Base-by-base conservation (phyloP, 2,888 invertebrate species). In the Acrobasis consociella region DNA sequence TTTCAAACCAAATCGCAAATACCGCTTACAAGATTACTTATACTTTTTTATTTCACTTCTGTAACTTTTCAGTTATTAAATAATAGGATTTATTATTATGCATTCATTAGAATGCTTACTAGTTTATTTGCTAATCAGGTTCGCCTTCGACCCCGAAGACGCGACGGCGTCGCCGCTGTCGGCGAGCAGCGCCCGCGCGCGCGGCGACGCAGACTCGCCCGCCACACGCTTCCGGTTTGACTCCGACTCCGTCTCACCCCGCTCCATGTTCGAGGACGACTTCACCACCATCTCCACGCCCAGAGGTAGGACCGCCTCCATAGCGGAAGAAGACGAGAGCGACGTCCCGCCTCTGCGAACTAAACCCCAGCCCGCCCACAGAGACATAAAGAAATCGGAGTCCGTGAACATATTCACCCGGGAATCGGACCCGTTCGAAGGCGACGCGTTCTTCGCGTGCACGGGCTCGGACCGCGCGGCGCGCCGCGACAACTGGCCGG, bases 401-500 rank as follows among this genome's bases (percentile, higher is more conserved):
- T 97, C 97, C 5, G 96, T 97, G 9, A 97, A 97, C 85, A 98
- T 98, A 74, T 98, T 98, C 87, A 95, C 96, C 5, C 94, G 96
- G 60, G 97, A 97, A 77, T 94, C 94, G 55, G 97, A 98, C 88
- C 98, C 98, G 1, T 98, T 98, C 78, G 97, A 97, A 72, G 96
- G 96, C 62, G 97, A 97, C 73, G 97, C 97, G 71, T 97, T 97
- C 87, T 98, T 98, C 80, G 95, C 94, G 11, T 90, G 91, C 69
- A 91, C 93, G 0, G 92, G 93, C 0, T 91, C 93, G 0, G 93
- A 91, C 63, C 78, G 89, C 9, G 92, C 81, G 1, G 93, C 93
- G 49, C 71, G 89, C 0, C 72, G 92, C 1, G 93, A 93, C 66
- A 92, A 93, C 76, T 93, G 93, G 93, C 93, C 93, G 8, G 91